These are phyloP conservation scores for Baccha elongata DNA, from an alignment of 2,888 invertebrate species.

Conservation along the genomic window DNA sequence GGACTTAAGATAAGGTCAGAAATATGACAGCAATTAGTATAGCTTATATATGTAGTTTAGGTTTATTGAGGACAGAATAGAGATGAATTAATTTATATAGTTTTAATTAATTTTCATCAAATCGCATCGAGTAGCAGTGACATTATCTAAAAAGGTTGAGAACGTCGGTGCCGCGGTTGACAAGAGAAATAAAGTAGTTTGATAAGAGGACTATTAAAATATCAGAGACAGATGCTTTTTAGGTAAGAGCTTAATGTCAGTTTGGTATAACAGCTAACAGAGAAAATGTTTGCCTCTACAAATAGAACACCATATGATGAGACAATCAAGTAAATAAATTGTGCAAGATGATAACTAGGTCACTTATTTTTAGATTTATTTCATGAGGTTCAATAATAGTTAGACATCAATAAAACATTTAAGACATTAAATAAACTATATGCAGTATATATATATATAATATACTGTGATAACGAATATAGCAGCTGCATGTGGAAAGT, in stretches of 20 bases:
- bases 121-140: background rate
- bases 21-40: conserved; percentile 36
- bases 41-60: conserved; percentile 14
- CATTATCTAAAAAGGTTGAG: background rate
- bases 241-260: conserved; percentile 5
- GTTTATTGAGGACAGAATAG: conserved; percentile 3
- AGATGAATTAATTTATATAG: background rate
- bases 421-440: too few species aligned
- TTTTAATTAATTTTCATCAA: background rate
- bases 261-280: background rate
- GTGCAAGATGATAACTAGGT: conserved; percentile 26
- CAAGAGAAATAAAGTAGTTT: background rate
- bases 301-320: conserved; percentile 15
- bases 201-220: background rate
- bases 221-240: conserved; percentile 15
- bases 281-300: background rate
- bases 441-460: too few species aligned
- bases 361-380: conserved; percentile 16
- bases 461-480: too few species aligned
- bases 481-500: too few species aligned
- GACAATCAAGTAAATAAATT: conserved; percentile 13
- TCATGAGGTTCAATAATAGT: too few species aligned
- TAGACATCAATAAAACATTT: too few species aligned
- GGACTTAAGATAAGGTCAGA: conserved; percentile 32
- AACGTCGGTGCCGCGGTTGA: background rate